Base-by-base conservation (phyloP, 2,888 invertebrate species). In the Drosophila prolongata region DNA sequence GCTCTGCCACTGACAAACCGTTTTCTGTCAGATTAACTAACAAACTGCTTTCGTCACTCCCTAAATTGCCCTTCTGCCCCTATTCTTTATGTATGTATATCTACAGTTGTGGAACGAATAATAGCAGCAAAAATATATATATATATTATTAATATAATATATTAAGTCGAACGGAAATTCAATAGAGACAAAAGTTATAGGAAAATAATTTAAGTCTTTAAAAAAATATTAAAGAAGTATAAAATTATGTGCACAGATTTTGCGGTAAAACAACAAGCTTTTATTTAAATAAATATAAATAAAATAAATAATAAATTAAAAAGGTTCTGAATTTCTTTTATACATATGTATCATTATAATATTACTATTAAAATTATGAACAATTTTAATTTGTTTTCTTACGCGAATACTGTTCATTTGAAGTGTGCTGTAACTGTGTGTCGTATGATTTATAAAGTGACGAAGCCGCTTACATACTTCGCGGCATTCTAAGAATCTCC, bases 361-460 rank as follows among this genome's bases (percentile, higher is more conserved):
- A 24, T 4, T 24, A 24, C 24, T 24, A 24, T 2, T 14, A 40
- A 40, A 6, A 8, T 0, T 38, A n/a, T 38, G 14, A 38, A n/a
- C 1, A 14, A 3, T 5, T 10, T 9, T 42, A 16, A 10, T 8
- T n/a, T 19, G 11, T 14, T 13, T 19, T 11, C 24, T 4, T 24
- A 4, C 24, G 4, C 3, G 24, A 24, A 24, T 24, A 24, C 47
- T 16, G 10, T 5, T 47, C 1, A 10, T 10, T 10, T 14, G 5
- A 10, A 43, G 30, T 27, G 16, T 34, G 14, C 46, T 55, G 42
- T 43, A 5, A 27, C 34, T 16, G 27, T 57, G 37, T 50, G 49
- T 64, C 53, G 52, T 50, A 80, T 83, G 87, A 83, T 83, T 83
- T 88, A 83, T 88, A 78, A 83, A 88, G 83, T 83, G 88, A 68